Percentiles rank a stretch among this genome's conserved stretches.
phyloP scores from a whole-genome alignment of 30 jellyfish, hydroid and myxozoan genomes.

The Cassiopea andromeda region DNA sequence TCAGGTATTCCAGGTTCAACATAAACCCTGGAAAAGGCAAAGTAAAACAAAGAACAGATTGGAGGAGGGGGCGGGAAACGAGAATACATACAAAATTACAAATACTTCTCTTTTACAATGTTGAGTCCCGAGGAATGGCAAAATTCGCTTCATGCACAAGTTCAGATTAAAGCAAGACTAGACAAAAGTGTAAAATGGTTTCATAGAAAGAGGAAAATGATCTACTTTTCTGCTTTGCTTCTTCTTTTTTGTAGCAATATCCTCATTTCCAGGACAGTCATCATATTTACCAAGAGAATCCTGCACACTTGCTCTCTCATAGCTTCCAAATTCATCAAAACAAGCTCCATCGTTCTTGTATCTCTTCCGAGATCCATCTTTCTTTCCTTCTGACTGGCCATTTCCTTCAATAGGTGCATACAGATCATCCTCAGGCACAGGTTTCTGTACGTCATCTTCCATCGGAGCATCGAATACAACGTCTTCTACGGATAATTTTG shows the following conservation, averaged over 20 bases:
- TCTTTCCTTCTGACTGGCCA: neutral
- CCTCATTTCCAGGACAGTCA: neutral
- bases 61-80: too few relatives aligned
- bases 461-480: neutral
- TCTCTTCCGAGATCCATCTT: neutral
- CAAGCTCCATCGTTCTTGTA: neutral
- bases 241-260: neutral
- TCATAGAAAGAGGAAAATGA: neutral
- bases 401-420: neutral
- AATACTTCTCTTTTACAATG: too few relatives aligned
- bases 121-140: too few relatives aligned
- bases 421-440: neutral
- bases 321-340: neutral
- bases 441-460: neutral
- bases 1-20: too few relatives aligned
- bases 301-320: neutral
- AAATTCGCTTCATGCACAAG: too few relatives aligned
- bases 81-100: too few relatives aligned
- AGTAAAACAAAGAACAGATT: too few relatives aligned
- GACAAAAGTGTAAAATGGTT: neutral
- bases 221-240: constrained; percentile 18
- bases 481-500: constrained; percentile 23
- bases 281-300: neutral
- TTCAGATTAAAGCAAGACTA: too few relatives aligned
- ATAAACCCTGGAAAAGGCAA: too few relatives aligned